Evolutionary conservation across 2,797 vertebrate species (phyloP).

Genomic region (Alcedo quadribrachys): DNA sequence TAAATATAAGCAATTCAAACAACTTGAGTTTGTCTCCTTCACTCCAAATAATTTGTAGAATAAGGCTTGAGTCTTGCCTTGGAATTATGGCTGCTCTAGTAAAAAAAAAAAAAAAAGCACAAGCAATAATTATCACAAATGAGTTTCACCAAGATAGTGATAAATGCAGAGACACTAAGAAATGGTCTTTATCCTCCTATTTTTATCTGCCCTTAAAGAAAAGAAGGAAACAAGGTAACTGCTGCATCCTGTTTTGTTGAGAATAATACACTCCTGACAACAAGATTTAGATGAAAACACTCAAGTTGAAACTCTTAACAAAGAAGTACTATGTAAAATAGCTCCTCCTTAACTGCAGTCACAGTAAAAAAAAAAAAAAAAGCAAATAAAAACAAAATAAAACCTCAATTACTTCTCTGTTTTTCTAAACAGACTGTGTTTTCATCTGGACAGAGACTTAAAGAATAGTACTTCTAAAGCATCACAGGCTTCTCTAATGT

Average conservation of each 20-base stretch:
- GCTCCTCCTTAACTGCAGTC: background rate
- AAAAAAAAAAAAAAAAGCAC: background rate
- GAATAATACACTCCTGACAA: background rate
- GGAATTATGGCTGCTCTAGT: background rate
- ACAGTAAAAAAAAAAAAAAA: background rate
- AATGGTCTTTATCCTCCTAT: background rate
- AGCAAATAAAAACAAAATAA: background rate
- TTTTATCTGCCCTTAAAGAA: background rate
- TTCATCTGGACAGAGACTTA: conserved; percentile 10
- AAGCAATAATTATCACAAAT: background rate
- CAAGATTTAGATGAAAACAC: background rate
- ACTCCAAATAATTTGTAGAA: background rate
- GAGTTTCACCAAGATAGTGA: background rate
- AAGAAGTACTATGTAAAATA: background rate
- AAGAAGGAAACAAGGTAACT: background rate
- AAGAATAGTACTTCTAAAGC: conserved; percentile 13
- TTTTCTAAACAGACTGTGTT: background rate
- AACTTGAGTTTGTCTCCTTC: background rate
- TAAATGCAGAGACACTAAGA: background rate
- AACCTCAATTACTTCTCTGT: background rate
- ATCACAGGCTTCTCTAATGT: conserved; percentile 19
- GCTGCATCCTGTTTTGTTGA: background rate
- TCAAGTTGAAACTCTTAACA: background rate
- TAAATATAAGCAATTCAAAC: background rate
- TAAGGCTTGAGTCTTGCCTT: background rate